Evolutionary conservation across 1,140 invertebrate species (phyloP), one percentile per base, ranked within the genome.

Genomic region (Pseudachorutes palmiensis): DNA sequence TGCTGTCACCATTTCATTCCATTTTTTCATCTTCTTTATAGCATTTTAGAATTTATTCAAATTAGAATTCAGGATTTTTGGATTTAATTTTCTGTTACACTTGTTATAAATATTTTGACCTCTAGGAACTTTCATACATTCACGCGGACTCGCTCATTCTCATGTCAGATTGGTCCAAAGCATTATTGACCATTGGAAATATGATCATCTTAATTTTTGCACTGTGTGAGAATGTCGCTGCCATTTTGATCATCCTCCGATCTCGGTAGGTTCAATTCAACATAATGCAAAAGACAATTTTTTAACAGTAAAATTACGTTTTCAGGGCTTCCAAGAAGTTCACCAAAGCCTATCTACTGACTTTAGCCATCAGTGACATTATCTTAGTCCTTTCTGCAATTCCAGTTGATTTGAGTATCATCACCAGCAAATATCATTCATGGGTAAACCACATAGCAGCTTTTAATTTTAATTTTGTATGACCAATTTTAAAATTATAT

Each of bases 141-240:
- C 24, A 31, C 33, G 55, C n/a, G 59, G 62, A 28, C 55, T 63
- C 51, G 60, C 63, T 68, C 64, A 64, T 68, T 66, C 66, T 65
- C 24, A 45, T 72, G 14, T 64, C 71, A 19, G 55, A 70, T 12
- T 66, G 57, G 45, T 58, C 55, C 3, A 28, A 67, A 51, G 69
- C 67, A 1, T 28, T 72, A 48, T 58, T 72, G 9, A 68, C 62
- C 5, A 68, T 66, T 2, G 68, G 68, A 33, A 68, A 72, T 29
- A 64, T 70, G 30, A 59, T 72, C 1, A 64, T 70, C 2, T 29
- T 72, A 1, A 68, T 70, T 16, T 66, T 72, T 66, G 64, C 68
- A 22, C 45, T 68, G n/a, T 72, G 68, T 57, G 71, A 68, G 55
- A 70, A 70, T 57, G 41, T 68, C 62, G 66, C 64, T 2, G 71